A percentile compares a stretch with the other conserved stretches of the same genome.
Conservation (phyloP, 2,113 vertebrate species). For the Azemiops feae region DNA sequence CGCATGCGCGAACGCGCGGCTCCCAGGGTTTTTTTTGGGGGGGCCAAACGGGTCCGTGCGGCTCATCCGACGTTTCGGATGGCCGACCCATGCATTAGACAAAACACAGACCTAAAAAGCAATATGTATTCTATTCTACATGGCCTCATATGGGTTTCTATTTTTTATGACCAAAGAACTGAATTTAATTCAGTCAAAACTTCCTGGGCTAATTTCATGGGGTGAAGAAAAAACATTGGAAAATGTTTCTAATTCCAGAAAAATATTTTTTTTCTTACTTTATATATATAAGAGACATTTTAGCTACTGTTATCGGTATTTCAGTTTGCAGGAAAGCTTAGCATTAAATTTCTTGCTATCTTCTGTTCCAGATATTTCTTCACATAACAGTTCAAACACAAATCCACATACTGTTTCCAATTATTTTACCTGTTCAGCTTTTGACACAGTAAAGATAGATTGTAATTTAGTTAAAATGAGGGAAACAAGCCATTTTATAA, state of each 20-base stretch:
- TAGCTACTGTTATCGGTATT: neutral
- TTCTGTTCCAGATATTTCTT: neutral
- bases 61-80: no score
- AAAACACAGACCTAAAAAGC: neutral
- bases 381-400: neutral
- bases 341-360: neutral
- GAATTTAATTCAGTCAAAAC: neutral
- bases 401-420: neutral
- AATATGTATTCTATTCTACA: neutral
- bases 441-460: neutral
- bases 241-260: neutral
- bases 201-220: neutral
- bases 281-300: neutral
- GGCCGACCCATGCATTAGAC: no score
- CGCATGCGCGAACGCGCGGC: no score
- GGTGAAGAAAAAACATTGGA: neutral
- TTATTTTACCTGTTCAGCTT: neutral
- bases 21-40: no score
- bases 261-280: neutral
- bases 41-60: no score
- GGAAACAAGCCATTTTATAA: neutral
- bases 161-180: neutral
- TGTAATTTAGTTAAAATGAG: neutral
- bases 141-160: neutral
- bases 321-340: neutral